Conservation (phyloP, 2,797 vertebrate genomes). For the Melopsittacus undulatus region DNA sequence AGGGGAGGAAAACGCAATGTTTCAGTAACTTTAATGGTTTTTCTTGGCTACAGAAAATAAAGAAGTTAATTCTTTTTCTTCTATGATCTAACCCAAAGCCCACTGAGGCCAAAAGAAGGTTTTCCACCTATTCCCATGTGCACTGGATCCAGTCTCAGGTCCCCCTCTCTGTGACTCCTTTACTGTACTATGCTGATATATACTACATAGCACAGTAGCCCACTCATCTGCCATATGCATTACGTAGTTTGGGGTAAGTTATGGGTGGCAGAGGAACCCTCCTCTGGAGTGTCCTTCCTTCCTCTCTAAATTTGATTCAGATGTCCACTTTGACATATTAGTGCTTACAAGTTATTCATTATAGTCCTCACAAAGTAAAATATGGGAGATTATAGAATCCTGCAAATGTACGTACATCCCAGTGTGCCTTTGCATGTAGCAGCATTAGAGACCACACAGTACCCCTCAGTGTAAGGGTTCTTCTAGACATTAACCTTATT, state of each 20-base stretch:
- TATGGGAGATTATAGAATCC: background rate
- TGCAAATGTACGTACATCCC: background rate
- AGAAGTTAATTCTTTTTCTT: background rate
- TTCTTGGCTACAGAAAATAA: conserved; percentile 45
- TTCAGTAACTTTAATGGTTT: conserved; percentile 42
- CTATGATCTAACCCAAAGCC: conserved; percentile 42
- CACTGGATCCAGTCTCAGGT: background rate
- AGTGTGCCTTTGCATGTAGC: rapidly evolving
- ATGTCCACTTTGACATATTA: background rate
- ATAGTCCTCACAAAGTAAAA: background rate
- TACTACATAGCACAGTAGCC: background rate
- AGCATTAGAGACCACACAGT: background rate
- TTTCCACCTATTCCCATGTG: conserved; percentile 22
- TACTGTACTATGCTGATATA: background rate
- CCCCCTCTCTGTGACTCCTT: background rate
- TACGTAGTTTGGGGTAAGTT: background rate
- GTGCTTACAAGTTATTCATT: background rate
- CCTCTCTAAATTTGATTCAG: background rate
- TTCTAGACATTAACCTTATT: conserved; percentile 45
- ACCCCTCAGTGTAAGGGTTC: background rate
- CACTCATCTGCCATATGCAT: background rate
- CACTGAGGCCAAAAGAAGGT: conserved; percentile 19
- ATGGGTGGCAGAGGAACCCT: background rate
- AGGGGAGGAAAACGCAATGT: background rate
- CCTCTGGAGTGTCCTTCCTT: background rate